These are phyloP conservation scores for Drosophila neocordata DNA, from an alignment of 1,140 invertebrate genomes.

Conservation along the genomic window DNA sequence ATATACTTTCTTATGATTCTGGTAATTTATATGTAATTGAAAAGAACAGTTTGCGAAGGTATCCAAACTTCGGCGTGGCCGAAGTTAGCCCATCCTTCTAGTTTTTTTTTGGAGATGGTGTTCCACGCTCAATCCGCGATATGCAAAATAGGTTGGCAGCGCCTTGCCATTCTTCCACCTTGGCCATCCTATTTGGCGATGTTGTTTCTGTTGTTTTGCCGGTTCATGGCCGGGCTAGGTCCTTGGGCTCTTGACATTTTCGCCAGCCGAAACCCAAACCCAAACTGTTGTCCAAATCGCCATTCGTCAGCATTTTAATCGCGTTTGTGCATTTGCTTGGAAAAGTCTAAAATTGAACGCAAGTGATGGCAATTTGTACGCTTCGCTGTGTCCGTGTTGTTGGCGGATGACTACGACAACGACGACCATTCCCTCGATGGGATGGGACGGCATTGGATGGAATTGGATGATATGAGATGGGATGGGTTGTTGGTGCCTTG, in stretches of 20 bases:
- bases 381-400: conserved; percentile 55
- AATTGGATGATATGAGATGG: background rate
- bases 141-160: conserved; percentile 60
- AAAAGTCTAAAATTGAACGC: conserved; percentile 81
- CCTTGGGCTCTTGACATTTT: conserved; percentile 70
- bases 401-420: background rate
- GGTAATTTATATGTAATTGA: too few relatives aligned
- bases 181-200: conserved; percentile 22
- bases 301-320: conserved; percentile 80
- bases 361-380: conserved; percentile 80
- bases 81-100: too few relatives aligned
- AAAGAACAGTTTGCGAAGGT: too few relatives aligned
- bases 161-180: background rate
- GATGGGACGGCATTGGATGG: background rate
- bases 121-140: conserved; percentile 19
- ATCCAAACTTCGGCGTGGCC: too few relatives aligned
- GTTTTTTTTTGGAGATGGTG: background rate
- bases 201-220: conserved; percentile 27
- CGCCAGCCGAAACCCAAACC: conserved; percentile 16
- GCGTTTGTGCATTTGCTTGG: conserved; percentile 80
- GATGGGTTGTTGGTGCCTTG: conserved; percentile 47
- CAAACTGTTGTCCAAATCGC: conserved; percentile 2
- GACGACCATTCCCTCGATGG: background rate
- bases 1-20: too few relatives aligned
- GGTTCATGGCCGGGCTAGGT: conserved; percentile 34